These are phyloP conservation scores for Epirrhoe tristata DNA, from an alignment of 2,888 invertebrate genomes.

Conservation along the genomic window DNA sequence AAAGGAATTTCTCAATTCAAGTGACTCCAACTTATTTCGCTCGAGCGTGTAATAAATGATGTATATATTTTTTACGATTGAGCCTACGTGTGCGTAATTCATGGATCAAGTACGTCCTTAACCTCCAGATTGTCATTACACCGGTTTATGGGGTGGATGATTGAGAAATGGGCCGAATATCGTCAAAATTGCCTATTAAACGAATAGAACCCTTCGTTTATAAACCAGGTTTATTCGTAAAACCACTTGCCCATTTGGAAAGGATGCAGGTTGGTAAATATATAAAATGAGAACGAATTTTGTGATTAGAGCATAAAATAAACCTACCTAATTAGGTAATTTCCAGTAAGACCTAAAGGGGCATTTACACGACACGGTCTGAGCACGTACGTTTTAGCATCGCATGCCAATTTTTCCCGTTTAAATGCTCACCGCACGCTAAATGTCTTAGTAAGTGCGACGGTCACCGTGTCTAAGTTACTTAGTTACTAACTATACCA, in stretches of 20 bases:
- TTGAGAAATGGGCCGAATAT: slow-evolving; percentile 39
- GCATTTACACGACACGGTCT: no score
- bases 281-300: no score
- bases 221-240: no score
- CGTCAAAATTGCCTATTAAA: slow-evolving; percentile 44
- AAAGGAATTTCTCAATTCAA: background rate
- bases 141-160: slow-evolving; percentile 44
- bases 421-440: no score
- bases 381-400: no score
- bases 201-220: slow-evolving; percentile 8
- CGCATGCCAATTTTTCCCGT: no score
- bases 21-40: background rate
- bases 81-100: slow-evolving; percentile 27
- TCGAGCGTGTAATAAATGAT: background rate
- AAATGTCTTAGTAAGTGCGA: no score
- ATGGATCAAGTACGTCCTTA: slow-evolving; percentile 26
- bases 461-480: no score
- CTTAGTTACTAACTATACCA: no score
- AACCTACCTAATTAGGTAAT: no score
- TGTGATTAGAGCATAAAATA: no score
- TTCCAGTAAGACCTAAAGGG: no score
- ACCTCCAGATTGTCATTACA: slow-evolving; percentile 40
- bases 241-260: background rate
- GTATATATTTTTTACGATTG: slow-evolving; percentile 30
- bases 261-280: background rate